phyloP scores from a whole-genome alignment of 2,888 invertebrate species.

The Tanytarsus gracilentus region DNA sequence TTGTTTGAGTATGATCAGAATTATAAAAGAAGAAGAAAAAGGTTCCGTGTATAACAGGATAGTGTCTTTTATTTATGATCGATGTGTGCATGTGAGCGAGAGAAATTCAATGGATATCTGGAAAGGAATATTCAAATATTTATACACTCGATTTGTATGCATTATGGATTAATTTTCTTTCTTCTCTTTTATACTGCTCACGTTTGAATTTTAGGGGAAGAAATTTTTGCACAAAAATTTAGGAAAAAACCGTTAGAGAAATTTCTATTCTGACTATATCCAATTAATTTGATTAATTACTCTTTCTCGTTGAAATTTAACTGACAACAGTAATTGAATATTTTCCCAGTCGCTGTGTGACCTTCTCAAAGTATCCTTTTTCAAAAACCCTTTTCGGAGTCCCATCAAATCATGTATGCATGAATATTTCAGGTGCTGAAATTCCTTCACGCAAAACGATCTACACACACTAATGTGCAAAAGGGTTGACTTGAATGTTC shows the following conservation, averaged over 20 bases:
- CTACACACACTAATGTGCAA: background rate
- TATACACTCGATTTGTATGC: constrained; percentile 13
- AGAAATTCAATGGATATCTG: constrained; percentile 1
- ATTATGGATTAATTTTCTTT: constrained; percentile 13
- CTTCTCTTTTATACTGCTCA: no score
- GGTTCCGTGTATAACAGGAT: constrained; percentile 17
- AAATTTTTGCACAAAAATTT: background rate
- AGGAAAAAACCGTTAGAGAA: background rate
- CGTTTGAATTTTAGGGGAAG: background rate
- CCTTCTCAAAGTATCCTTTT: constrained; percentile 22
- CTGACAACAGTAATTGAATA: constrained; percentile 21
- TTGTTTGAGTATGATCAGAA: constrained; percentile 18
- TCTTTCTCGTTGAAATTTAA: constrained; percentile 1
- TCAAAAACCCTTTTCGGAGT: constrained; percentile 5
- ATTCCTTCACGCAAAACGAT: constrained; percentile 4
- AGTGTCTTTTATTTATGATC: constrained; percentile 26
- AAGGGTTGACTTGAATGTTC: background rate
- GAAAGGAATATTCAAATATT: constrained; percentile 24
- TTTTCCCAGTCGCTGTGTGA: constrained; percentile 17
- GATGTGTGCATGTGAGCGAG: constrained; percentile 17
- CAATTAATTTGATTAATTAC: constrained; percentile 27
- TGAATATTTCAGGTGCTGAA: constrained; percentile 25
- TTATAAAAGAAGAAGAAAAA: background rate
- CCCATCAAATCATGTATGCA: constrained; percentile 7
- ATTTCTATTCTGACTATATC: background rate